Percentiles rank a stretch among this genome's conserved stretches.
Evolutionary conservation across 2,113 vertebrate genomes (phyloP).

Genomic region (Xiphophorus maculatus): DNA sequence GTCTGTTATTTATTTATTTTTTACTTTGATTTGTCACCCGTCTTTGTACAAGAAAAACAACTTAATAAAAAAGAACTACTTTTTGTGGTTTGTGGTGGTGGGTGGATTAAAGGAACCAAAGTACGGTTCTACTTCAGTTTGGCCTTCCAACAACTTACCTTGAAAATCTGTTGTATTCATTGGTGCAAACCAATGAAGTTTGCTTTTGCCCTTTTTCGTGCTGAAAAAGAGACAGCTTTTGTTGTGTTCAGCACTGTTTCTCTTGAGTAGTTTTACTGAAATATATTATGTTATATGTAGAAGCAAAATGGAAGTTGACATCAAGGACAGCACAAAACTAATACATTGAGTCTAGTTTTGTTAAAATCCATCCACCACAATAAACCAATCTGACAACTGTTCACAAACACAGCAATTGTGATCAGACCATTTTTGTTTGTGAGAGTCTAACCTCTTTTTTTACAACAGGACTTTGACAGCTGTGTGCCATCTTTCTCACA

Average conservation of each 20-base stretch:
- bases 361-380: conserved; percentile 57
- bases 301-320: background rate
- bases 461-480: conserved; percentile 84
- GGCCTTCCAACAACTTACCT: background rate
- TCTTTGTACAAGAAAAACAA: too few species aligned
- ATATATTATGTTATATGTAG: too few species aligned
- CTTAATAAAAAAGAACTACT: too few species aligned
- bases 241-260: background rate
- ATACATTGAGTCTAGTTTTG: background rate
- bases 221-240: background rate
- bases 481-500: conserved; percentile 75
- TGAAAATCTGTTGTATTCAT: background rate
- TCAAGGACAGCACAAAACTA: background rate
- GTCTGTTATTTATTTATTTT: background rate
- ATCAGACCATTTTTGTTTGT: conserved; percentile 35
- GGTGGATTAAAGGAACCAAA: conserved; percentile 38
- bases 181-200: background rate
- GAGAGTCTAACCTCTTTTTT: conserved; percentile 75
- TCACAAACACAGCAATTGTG: conserved; percentile 21
- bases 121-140: background rate
- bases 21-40: conserved; percentile 13
- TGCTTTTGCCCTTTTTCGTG: background rate
- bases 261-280: too few species aligned
- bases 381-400: background rate
- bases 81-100: conserved; percentile 41